Evolutionary conservation across 2,888 invertebrate genomes (phyloP), one percentile per base, ranked within the genome.

Genomic region (Gymnoscelis rufifasciata): DNA sequence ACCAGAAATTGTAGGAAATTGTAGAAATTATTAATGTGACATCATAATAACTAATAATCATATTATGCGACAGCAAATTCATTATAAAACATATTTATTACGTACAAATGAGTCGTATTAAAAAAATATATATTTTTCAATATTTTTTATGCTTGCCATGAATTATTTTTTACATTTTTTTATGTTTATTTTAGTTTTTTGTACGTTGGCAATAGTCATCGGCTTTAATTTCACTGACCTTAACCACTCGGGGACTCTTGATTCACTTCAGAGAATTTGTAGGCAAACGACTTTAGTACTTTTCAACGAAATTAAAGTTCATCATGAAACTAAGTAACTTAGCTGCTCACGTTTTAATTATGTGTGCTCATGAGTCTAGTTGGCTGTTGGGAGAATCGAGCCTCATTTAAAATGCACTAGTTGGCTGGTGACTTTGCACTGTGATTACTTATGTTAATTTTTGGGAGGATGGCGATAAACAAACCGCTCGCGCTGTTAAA

Each of bases 261-360:
- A 13, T 30, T 33, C n/a, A 14, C 13, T 15, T 15, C n/a, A 5
- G 15, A 33, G 14, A 5, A 3, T 19, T 19, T 5, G 19, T 5
- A 19, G 19, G 5, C 19, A 19, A 33, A 15, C 11, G 11, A 19
- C 35, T 11, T 35, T 14, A 23, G 48, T 51, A 49, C 48, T 49
- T 47, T 54, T 51, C 44, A 53, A 47, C 47, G 44, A 57, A 44
- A 54, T 57, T 50, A 50, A 57, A 52, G 48, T 49, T 42, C 30
- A 52, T 55, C 51, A 43, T 30, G 31, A 41, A 52, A 51, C 47
- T 51, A 56, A 49, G 56, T 54, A 43, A 55, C 47, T 43, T 47
- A 46, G 44, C 38, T 38, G 38, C 42, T 55, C 43, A 50, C 52
- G 47, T 52, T 57, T 52, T 52, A 47, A 51, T 51, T 41, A 57